These are phyloP conservation scores for Cricetomys ansorgei DNA, from an alignment of 2,113 vertebrate genomes.

Conservation along the genomic window DNA sequence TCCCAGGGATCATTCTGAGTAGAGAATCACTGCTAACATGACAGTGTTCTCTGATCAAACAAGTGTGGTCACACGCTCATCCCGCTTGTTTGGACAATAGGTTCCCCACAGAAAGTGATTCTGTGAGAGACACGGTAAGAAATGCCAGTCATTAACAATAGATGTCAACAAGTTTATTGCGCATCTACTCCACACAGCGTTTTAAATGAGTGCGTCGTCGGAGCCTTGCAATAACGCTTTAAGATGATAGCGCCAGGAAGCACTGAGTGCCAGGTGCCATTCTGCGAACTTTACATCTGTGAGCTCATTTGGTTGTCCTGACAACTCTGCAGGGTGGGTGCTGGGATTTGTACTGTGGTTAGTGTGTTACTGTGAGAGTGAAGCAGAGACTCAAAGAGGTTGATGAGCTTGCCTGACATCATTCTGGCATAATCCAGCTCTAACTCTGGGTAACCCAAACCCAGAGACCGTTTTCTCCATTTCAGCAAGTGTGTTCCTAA, in stretches of 20 bases:
- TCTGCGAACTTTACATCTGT: background rate
- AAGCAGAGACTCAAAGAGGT: background rate
- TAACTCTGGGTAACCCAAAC: background rate
- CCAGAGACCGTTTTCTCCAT: background rate
- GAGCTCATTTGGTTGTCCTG: background rate
- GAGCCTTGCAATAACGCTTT: too few relatives aligned
- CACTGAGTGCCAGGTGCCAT: background rate
- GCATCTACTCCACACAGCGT: background rate
- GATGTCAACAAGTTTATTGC: background rate
- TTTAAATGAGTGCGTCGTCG: background rate
- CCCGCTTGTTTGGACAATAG: background rate
- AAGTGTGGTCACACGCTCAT: background rate
- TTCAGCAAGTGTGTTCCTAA: background rate
- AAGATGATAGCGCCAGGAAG: background rate
- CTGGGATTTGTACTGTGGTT: background rate
- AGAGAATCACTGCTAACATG: accelerated
- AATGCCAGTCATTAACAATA: background rate
- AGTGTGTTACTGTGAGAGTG: background rate
- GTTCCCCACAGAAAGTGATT: background rate
- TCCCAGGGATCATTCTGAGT: background rate
- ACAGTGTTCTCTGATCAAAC: background rate
- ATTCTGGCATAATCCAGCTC: background rate
- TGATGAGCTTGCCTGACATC: background rate
- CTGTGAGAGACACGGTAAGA: background rate
- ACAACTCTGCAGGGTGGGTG: background rate